Percentiles rank a stretch among this genome's conserved stretches.
Conservation (phyloP, 2,797 vertebrate species). For the Phataginus tetradactyla region DNA sequence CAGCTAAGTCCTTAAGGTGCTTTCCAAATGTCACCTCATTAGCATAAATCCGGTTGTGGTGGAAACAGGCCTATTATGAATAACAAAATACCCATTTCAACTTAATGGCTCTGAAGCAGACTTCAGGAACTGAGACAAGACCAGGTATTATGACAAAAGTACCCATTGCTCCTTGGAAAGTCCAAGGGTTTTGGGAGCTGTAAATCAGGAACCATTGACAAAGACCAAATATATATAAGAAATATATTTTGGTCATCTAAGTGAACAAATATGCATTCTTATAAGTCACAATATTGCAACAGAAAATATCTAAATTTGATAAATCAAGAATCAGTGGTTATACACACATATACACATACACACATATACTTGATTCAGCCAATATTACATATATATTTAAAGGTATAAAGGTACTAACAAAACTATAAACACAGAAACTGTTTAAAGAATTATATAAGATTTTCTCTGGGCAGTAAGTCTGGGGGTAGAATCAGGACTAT, state of each 20-base stretch:
- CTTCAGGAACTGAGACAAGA: background rate
- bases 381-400: background rate
- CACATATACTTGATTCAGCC: background rate
- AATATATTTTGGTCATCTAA: background rate
- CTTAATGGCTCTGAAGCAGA: background rate
- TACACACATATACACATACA: background rate
- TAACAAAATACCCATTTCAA: background rate
- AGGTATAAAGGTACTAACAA: background rate
- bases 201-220: background rate
- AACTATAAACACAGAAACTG: constrained; percentile 17
- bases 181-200: background rate
- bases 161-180: background rate
- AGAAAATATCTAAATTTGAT: background rate
- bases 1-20: background rate
- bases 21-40: background rate
- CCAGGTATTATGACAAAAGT: background rate
- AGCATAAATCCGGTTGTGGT: background rate
- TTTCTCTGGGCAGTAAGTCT: background rate
- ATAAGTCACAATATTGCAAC: background rate
- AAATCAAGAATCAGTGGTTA: background rate
- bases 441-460: constrained; percentile 14
- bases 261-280: background rate
- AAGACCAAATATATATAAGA: background rate
- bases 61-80: background rate
- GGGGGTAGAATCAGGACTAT: background rate